These are phyloP conservation scores for Melanotaenia duboulayi DNA, from an alignment of 2,113 vertebrate species.

Conservation along the genomic window DNA sequence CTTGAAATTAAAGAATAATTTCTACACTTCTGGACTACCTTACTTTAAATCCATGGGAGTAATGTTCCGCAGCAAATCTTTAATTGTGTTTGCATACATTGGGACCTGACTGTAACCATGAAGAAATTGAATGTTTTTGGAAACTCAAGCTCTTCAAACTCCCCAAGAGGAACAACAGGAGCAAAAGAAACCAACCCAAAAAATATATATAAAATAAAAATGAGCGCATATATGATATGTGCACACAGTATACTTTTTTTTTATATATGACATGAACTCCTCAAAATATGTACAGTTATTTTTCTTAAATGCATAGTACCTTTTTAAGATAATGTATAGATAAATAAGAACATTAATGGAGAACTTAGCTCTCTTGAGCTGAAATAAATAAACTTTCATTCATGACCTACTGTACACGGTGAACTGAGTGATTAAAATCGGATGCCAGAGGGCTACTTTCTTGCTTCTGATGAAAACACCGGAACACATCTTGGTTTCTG, in stretches of 20 bases:
- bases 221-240: constrained; percentile 64
- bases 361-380: constrained; percentile 81
- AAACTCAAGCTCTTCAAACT: constrained; percentile 45
- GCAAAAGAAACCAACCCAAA: constrained; percentile 54
- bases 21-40: background rate
- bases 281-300: constrained; percentile 80
- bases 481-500: constrained; percentile 30
- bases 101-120: background rate
- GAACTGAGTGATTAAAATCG: constrained; percentile 27
- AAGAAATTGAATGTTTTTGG: constrained; percentile 48
- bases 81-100: background rate
- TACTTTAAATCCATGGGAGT: background rate
- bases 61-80: background rate
- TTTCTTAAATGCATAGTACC: constrained; percentile 84
- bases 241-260: constrained; percentile 72
- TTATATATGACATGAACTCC: constrained; percentile 80
- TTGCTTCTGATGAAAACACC: constrained; percentile 12
- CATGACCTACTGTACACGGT: constrained; percentile 62
- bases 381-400: constrained; percentile 87
- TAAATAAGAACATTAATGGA: constrained; percentile 84
- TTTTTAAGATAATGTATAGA: constrained; percentile 80
- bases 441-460: background rate
- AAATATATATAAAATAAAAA: constrained; percentile 69
- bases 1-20: background rate
- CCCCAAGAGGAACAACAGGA: constrained; percentile 46